Evolutionary conservation across 1,140 invertebrate genomes (phyloP), one percentile per base, ranked within the genome.

Genomic region (Heliconius congener): DNA sequence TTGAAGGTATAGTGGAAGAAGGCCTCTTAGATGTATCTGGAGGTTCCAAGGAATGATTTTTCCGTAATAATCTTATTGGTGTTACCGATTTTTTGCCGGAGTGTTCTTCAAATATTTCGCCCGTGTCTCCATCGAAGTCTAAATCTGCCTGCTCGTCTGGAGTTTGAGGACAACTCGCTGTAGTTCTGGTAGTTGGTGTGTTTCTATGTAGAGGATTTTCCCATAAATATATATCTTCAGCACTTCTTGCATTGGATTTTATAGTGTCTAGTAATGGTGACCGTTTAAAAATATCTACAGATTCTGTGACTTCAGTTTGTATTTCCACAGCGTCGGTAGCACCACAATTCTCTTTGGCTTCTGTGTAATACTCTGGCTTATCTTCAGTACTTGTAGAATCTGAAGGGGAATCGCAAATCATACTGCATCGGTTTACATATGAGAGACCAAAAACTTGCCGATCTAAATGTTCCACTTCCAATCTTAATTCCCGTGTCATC

Each of bases 381-480:
- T 93, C 93, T 39, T 93, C 92, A 23, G 90, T 89, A 66, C 92
- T 93, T 23, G 88, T 90, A 19, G 92, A 93, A 76, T 94, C 93
- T 23, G 92, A 94, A 18, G 91, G 89, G 57, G 92, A 93, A 79
- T 94, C 93, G 77, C 87, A 92, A 72, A 89, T 87, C 80, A 91
- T 87, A 74, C 89, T 90, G 72, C 89, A 91, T 34, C 89, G 80
- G 80, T 90, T 93, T 2, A 91, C 82, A 80, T 92, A 93, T 84
- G 95, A 87, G 86, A 93, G 90, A 5, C 96, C 96, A 86, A 97
- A 97, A 2, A 97, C 96, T 93, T 97, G 97, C 27, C 97, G 94
- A 91, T 98, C 97, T 79, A 98, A 94, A 88, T 97, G 97, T 88
- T 98, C 97, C 37, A 98, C 88, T 92, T 98, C 97, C 71, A 98